These are phyloP conservation scores for Mionectes macconnelli DNA, from an alignment of 2,113 vertebrate genomes.

Conservation along the genomic window DNA sequence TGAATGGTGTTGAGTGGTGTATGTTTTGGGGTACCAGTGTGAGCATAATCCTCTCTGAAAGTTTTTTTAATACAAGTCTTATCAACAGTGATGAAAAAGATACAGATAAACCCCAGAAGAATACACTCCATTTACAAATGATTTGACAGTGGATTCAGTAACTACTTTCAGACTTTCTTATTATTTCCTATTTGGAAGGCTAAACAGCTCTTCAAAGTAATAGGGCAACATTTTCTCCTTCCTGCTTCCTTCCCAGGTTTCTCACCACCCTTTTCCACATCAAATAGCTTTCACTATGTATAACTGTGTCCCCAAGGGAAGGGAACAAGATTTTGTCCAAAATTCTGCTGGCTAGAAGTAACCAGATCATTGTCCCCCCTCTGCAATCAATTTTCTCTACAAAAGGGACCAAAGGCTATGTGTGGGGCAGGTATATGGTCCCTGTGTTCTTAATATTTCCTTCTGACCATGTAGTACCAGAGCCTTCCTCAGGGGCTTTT, in stretches of 20 bases:
- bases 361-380: background rate
- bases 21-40: background rate
- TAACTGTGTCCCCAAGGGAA: background rate
- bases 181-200: background rate
- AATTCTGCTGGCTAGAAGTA: background rate
- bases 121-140: background rate
- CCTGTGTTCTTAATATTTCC: background rate
- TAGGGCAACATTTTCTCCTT: background rate
- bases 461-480: background rate
- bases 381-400: background rate
- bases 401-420: background rate
- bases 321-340: background rate
- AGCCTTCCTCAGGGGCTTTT: background rate
- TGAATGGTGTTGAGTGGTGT: too few species aligned
- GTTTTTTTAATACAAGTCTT: background rate
- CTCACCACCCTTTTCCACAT: background rate
- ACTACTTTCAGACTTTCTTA: background rate
- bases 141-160: background rate
- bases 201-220: background rate
- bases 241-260: background rate
- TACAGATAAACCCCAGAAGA: background rate
- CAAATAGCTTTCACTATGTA: background rate
- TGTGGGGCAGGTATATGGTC: background rate
- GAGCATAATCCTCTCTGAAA: background rate
- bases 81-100: background rate